phyloP scores from a whole-genome alignment of 1,140 invertebrate species.

The Delia radicum region DNA sequence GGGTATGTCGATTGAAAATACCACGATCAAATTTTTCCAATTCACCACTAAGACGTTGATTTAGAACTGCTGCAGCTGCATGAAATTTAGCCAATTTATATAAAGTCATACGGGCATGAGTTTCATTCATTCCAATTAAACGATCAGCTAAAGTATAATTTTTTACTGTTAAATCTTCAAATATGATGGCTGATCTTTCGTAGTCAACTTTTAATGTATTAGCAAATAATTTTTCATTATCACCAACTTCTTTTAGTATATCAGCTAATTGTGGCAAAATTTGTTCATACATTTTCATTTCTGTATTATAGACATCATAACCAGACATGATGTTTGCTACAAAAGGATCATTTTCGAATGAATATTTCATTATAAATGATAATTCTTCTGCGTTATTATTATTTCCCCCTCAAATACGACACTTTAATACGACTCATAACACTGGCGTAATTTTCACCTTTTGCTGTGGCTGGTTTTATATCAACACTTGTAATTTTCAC shows the following conservation, averaged over 20 bases:
- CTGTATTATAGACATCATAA: slow-evolving; percentile 42
- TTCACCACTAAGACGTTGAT: slow-evolving; percentile 37
- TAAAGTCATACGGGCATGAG: slow-evolving; percentile 56
- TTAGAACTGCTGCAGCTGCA: slow-evolving; percentile 52
- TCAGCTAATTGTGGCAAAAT: slow-evolving; percentile 40
- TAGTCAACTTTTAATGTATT: slow-evolving; percentile 47
- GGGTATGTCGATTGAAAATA: slow-evolving; percentile 44
- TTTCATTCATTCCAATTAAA: slow-evolving; percentile 57
- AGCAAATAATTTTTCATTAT: slow-evolving; percentile 46
- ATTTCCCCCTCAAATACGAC: slow-evolving; percentile 26
- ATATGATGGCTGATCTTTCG: slow-evolving; percentile 46
- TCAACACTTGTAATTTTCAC: slow-evolving; percentile 35
- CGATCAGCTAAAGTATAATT: slow-evolving; percentile 60
- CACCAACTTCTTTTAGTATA: slow-evolving; percentile 32
- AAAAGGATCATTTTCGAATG: slow-evolving; percentile 43
- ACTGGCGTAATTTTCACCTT: slow-evolving; percentile 53
- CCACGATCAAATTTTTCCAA: slow-evolving; percentile 45
- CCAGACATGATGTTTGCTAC: slow-evolving; percentile 36
- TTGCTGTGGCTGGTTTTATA: slow-evolving; percentile 46
- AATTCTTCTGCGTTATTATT: slow-evolving; percentile 30
- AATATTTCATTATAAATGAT: slow-evolving; percentile 48
- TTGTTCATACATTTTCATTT: slow-evolving; percentile 52
- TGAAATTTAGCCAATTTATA: slow-evolving; percentile 61
- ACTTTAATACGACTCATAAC: slow-evolving; percentile 47
- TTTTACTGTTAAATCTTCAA: slow-evolving; percentile 60